These are phyloP conservation scores for Merops nubicus DNA, from an alignment of 2,113 vertebrate species.

Conservation along the genomic window DNA sequence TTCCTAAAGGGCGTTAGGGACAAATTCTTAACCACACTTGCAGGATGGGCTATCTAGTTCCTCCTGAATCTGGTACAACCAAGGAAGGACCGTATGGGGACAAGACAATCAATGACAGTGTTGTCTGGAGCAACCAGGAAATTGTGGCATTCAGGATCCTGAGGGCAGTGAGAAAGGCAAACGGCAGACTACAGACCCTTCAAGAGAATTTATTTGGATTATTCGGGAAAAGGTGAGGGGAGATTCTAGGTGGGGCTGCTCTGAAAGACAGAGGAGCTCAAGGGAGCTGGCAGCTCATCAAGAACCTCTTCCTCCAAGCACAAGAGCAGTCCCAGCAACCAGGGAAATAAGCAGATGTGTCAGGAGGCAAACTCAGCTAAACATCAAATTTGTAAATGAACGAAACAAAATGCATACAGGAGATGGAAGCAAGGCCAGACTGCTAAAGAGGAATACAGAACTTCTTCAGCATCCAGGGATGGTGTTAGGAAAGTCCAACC, in stretches of 20 bases:
- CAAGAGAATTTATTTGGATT: not conserved
- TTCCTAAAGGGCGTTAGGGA: not conserved
- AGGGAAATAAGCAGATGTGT: not conserved
- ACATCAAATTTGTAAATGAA: not conserved
- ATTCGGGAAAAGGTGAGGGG: not conserved
- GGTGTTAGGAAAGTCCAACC: not conserved
- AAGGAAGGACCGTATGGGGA: not conserved
- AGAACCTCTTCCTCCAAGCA: not conserved
- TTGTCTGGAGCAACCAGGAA: not conserved
- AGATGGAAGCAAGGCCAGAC: not conserved
- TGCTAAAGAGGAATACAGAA: too few relatives aligned
- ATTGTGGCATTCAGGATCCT: not conserved
- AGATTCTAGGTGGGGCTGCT: not conserved
- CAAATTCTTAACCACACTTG: not conserved
- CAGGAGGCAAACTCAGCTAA: not conserved
- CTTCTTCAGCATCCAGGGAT: too few relatives aligned
- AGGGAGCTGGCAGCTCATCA: not conserved
- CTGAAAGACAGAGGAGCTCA: not conserved
- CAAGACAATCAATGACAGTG: not conserved
- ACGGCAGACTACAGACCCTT: not conserved
- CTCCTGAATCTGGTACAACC: not conserved
- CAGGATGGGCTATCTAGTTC: not conserved
- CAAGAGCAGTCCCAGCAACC: not conserved
- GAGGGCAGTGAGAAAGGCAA: not conserved
- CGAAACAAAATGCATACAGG: not conserved